Evolutionary conservation across 2,888 invertebrate genomes (phyloP).

Genomic region (Synanthedon myopaeformis): DNA sequence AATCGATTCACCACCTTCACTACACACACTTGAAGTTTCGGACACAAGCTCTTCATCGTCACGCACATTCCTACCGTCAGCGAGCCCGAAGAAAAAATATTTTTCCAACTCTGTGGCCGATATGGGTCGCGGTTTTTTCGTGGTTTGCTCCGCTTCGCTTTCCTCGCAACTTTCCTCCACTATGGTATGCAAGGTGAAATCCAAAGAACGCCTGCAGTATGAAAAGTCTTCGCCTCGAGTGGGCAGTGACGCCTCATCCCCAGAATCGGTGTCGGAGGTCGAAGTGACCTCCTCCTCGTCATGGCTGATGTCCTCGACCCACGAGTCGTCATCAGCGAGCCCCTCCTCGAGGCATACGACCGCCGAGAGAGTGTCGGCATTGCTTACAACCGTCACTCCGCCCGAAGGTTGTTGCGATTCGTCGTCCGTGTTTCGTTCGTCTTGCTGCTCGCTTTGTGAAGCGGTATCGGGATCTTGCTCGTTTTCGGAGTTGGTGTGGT

Average conservation of each 20-base stretch:
- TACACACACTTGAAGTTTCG: conserved; percentile 88
- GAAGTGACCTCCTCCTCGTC: conserved; percentile 81
- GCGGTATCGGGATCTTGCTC: conserved; percentile 36
- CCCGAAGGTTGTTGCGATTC: conserved; percentile 59
- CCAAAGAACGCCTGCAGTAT: conserved; percentile 84
- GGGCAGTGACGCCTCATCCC: conserved; percentile 75
- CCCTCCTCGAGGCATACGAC: conserved; percentile 86
- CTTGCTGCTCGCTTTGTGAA: conserved; percentile 34
- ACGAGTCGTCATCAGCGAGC: conserved; percentile 89
- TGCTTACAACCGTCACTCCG: conserved; percentile 78
- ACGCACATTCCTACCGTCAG: conserved; percentile 74
- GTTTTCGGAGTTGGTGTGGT: conserved; percentile 75
- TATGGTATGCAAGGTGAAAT: conserved; percentile 92
- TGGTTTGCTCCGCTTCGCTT: conserved; percentile 81
- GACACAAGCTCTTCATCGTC: conserved; percentile 76
- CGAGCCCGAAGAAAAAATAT: conserved; percentile 89
- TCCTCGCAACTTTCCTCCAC: conserved; percentile 96
- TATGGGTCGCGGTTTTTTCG: conserved; percentile 74
- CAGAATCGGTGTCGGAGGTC: conserved; percentile 76
- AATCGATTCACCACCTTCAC: conserved; percentile 83
- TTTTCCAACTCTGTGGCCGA: conserved; percentile 89
- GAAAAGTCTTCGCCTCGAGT: conserved; percentile 86
- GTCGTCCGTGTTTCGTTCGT: conserved; percentile 57
- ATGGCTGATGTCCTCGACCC: conserved; percentile 90
- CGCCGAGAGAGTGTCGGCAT: conserved; percentile 77